These are phyloP conservation scores for Ganaspis sp. DNA, from an alignment of 1,140 invertebrate genomes.

Conservation along the genomic window DNA sequence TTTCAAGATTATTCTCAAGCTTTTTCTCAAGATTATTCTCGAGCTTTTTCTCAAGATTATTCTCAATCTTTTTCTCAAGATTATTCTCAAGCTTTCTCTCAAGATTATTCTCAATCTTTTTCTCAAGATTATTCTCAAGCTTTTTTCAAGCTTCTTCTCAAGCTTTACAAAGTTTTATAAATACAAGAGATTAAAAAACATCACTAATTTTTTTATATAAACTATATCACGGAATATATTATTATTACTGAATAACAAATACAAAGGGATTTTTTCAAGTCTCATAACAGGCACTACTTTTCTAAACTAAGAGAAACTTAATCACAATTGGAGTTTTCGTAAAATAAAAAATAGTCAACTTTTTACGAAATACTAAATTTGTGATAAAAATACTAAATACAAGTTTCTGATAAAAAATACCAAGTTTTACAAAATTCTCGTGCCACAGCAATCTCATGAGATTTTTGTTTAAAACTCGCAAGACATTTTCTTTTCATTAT, in stretches of 20 bases:
- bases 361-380: background rate
- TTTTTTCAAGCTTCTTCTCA: too few relatives aligned
- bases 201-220: too few relatives aligned
- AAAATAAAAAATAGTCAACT: too few relatives aligned
- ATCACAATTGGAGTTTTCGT: background rate
- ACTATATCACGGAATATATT: background rate
- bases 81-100: background rate
- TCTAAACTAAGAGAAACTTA: background rate
- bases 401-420: background rate
- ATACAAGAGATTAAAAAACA: too few relatives aligned
- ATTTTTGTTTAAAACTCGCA: background rate
- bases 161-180: too few relatives aligned
- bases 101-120: too few relatives aligned
- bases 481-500: background rate
- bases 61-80: too few relatives aligned
- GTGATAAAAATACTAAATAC: constrained; percentile 1
- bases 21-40: background rate
- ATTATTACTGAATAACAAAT: background rate
- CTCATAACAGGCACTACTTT: background rate
- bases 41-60: too few relatives aligned
- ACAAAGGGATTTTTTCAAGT: background rate
- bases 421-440: background rate
- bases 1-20: background rate
- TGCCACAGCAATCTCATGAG: background rate
- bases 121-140: background rate